Percentiles rank a stretch among this genome's conserved stretches.
phyloP scores from a whole-genome alignment of 2,888 invertebrate genomes.

The Sesamia inferens region DNA sequence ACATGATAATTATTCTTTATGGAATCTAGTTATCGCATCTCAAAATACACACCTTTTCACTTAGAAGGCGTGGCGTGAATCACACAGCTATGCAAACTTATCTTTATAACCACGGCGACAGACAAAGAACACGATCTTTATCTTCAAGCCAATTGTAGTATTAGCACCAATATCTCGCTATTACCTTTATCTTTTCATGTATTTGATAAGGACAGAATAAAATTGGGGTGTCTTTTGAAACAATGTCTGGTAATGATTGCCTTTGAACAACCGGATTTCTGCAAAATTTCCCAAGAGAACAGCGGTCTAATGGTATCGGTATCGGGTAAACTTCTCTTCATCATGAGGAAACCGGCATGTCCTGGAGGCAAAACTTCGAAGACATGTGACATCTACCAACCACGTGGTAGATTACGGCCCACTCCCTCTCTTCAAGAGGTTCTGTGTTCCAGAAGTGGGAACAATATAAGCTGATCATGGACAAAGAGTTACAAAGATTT shows the following conservation, averaged over 20 bases:
- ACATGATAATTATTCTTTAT: neutral
- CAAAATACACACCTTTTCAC: neutral
- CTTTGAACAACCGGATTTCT: too few relatives aligned
- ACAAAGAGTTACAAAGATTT: too few relatives aligned
- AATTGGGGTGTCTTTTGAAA: neutral
- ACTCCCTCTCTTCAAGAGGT: too few relatives aligned
- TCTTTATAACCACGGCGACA: neutral
- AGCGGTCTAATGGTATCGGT: too few relatives aligned
- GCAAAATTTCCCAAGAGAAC: too few relatives aligned
- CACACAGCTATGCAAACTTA: constrained; percentile 3
- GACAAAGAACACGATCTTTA: constrained; percentile 7
- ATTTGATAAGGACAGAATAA: neutral
- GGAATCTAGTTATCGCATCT: neutral
- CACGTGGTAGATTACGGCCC: too few relatives aligned
- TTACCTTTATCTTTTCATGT: constrained; percentile 5
- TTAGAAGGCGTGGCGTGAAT: constrained; percentile 1
- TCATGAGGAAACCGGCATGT: too few relatives aligned
- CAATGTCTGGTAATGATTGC: neutral
- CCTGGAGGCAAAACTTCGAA: too few relatives aligned
- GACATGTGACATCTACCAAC: too few relatives aligned
- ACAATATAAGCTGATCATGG: too few relatives aligned
- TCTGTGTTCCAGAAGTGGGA: too few relatives aligned
- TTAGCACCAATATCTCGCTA: constrained; percentile 22
- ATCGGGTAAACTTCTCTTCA: too few relatives aligned
- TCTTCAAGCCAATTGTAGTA: constrained; percentile 18